Base-by-base conservation (phyloP, 2,888 invertebrate species). In the Diadegma fenestrale region DNA sequence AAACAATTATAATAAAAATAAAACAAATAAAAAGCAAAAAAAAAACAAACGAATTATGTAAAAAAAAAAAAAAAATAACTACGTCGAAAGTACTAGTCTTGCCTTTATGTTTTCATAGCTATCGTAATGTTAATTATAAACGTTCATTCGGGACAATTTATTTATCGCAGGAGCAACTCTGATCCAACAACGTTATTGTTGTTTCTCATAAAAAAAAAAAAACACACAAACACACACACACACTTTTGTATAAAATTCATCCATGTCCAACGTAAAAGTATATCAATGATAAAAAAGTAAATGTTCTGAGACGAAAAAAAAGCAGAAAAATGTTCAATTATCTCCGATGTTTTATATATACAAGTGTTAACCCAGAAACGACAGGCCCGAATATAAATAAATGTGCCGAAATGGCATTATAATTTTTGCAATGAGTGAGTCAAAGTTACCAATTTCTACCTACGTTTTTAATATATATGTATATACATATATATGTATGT, bases 391-490 rank as follows among this genome's bases (percentile, higher is more conserved):
- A 71, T 69, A 71, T 69, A 51, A 82, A 85, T 71, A 79, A 88
- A 89, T 83, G 87, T 89, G 89, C 89, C 89, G 87, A 85, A 78
- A 87, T 86, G 88, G 89, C 89, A 90, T 89, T 88, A 92, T 91
- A 92, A 90, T 92, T 93, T 92, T 92, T 92, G 71, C 92, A 92
- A 92, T 91, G 93, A 92, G 92, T 93, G 93, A 93, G 93, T 93
- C 91, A 92, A 92, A 93, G 93, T 93, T 94, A 93, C 93, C 93
- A 93, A 92, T 93, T 93, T 93, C 91, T 93, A 93, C 89, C 91
- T 93, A 92, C 90, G 92, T 92, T 93, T 90, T 93, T 90, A 89
- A 90, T 91, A 88, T 88, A 89, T 89, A 91, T 89, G 87, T 71
- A 51, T 71, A 71, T 48, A 71, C 58, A 61, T 79, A 48, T 6